Evolutionary conservation across 1,140 invertebrate species (phyloP).

Genomic region (Cheumatopsyche charites): DNA sequence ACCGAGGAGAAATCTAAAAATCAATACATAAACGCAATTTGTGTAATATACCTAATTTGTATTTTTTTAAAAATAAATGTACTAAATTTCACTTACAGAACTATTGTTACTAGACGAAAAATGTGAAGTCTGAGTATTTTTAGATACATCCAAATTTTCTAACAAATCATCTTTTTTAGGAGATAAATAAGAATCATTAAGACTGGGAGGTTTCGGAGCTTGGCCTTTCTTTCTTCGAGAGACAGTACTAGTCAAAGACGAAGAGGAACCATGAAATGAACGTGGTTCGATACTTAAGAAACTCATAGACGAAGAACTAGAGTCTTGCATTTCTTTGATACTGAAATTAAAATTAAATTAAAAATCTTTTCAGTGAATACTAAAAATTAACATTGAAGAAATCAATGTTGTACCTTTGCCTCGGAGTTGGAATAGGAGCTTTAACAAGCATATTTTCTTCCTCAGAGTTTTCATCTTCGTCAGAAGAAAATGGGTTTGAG

Average conservation of each 20-base stretch:
- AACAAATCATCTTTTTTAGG: constrained; percentile 17
- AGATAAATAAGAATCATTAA: constrained; percentile 7
- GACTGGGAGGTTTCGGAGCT: constrained; percentile 35
- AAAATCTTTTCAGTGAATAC: background rate
- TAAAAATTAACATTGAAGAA: constrained; percentile 24
- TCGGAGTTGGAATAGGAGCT: constrained; percentile 64
- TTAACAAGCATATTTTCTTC: constrained; percentile 54
- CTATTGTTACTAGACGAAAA: constrained; percentile 53
- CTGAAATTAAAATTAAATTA: constrained; percentile 29
- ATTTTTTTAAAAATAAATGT: background rate
- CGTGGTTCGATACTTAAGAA: constrained; percentile 13
- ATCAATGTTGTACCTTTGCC: constrained; percentile 53
- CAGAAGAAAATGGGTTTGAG: constrained; percentile 74
- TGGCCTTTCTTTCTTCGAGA: constrained; percentile 43
- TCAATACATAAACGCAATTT: too few species aligned
- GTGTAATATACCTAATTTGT: too few species aligned
- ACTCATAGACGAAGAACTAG: constrained; percentile 13
- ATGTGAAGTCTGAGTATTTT: constrained; percentile 44
- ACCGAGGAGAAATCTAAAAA: constrained; percentile 38
- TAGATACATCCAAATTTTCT: constrained; percentile 8
- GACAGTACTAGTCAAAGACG: constrained; percentile 40
- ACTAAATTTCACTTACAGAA: constrained; percentile 52
- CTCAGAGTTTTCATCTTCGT: constrained; percentile 66
- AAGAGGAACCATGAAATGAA: constrained; percentile 39
- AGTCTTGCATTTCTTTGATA: constrained; percentile 30